Conservation (phyloP, 1,140 invertebrate genomes). For the Orius laevigatus region DNA sequence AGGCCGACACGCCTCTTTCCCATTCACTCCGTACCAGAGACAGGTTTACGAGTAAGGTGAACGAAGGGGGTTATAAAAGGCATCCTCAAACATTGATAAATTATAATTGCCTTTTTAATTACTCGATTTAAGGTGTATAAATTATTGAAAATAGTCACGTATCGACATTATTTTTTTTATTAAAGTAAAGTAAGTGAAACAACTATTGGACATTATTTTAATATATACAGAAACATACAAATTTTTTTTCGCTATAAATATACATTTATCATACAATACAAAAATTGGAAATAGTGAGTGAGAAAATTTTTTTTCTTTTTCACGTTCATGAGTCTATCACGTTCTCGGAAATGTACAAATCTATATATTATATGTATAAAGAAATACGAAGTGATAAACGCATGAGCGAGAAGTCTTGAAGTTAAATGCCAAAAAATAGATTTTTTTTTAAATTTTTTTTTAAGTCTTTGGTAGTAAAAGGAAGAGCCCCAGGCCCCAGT, state of each 20-base stretch:
- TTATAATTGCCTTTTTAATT: too few relatives aligned
- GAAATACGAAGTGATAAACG: not conserved
- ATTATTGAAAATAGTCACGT: constrained; percentile 9
- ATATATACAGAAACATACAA: constrained; percentile 8
- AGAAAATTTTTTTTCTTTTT: constrained; percentile 1
- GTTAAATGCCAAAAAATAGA: not conserved
- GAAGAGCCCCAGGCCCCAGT: constrained; percentile 1
- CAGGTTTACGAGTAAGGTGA: too few relatives aligned
- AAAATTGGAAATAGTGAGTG: constrained; percentile 7
- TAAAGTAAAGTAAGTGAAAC: constrained; percentile 14
- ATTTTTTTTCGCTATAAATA: constrained; percentile 9
- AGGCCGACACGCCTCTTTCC: too few relatives aligned
- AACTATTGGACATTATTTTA: constrained; percentile 10
- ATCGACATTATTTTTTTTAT: constrained; percentile 14
- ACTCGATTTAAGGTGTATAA: too few relatives aligned
- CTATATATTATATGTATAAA: constrained; percentile 11
- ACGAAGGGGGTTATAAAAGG: too few relatives aligned
- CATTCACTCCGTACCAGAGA: too few relatives aligned
- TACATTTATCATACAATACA: constrained; percentile 10
- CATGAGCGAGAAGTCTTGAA: constrained; percentile 7
- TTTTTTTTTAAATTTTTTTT: not conserved
- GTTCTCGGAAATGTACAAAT: constrained; percentile 6
- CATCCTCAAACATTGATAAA: too few relatives aligned
- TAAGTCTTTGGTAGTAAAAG: not conserved
- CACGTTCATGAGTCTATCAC: constrained; percentile 3